These are phyloP conservation scores for Polyommatus iphigenia DNA, from an alignment of 2,888 invertebrate genomes.

Conservation along the genomic window DNA sequence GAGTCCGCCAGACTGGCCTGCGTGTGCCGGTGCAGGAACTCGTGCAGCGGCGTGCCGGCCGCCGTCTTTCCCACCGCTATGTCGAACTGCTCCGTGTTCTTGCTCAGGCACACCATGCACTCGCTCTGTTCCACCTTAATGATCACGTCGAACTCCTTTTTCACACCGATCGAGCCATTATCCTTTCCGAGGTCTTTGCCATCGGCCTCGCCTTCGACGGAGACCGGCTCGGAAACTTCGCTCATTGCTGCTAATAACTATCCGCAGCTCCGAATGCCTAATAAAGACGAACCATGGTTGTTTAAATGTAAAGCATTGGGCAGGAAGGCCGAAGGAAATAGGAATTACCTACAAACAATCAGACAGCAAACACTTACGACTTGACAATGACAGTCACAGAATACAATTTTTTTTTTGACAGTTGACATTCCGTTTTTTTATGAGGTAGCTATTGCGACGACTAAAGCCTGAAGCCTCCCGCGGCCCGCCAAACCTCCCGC, in stretches of 20 bases:
- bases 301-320: constrained; percentile 1
- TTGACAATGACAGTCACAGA: background rate
- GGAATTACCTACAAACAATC: background rate
- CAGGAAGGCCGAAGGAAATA: background rate
- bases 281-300: background rate
- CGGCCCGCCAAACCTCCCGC: too few species aligned
- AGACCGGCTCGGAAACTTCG: constrained; percentile 2
- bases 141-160: constrained; percentile 42
- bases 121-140: constrained; percentile 64
- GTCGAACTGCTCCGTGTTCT: constrained; percentile 53
- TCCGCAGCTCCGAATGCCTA: background rate
- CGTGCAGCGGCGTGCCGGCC: constrained; percentile 53
- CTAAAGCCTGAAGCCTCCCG: too few species aligned
- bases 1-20: constrained; percentile 49
- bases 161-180: constrained; percentile 43
- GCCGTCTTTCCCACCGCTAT: constrained; percentile 52
- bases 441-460: too few species aligned
- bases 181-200: constrained; percentile 40
- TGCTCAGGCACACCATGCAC: constrained; percentile 60
- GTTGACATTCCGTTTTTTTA: background rate
- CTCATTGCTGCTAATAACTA: background rate
- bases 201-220: constrained; percentile 9
- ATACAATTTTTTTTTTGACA: too few species aligned
- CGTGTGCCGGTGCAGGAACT: constrained; percentile 58
- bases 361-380: background rate